Conservation (phyloP, 2,888 invertebrate genomes). For the Dorcus hopei region DNA sequence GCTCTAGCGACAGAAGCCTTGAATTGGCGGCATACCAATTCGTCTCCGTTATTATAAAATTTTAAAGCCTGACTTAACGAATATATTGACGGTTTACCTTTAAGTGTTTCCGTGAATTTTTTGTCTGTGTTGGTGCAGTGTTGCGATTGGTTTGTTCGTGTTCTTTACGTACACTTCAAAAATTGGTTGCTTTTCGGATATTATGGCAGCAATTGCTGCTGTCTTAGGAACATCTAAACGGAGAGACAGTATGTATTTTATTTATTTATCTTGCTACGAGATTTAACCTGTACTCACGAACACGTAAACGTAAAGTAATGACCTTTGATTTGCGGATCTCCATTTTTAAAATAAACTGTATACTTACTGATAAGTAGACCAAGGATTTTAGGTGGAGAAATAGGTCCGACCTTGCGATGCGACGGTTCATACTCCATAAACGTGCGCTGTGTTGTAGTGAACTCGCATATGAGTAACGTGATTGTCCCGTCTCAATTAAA, state of each 20-base stretch:
- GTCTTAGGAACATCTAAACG: slow-evolving; percentile 41
- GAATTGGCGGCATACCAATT: not conserved
- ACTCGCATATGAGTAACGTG: too few relatives aligned
- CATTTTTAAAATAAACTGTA: too few relatives aligned
- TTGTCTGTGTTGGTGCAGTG: not conserved
- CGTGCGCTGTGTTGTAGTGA: too few relatives aligned
- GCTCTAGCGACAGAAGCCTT: not conserved
- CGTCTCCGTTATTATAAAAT: not conserved
- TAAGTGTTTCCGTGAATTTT: not conserved
- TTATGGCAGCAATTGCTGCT: slow-evolving; percentile 45
- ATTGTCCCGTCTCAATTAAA: too few relatives aligned
- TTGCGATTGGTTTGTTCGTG: not conserved
- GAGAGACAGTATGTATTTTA: slow-evolving; percentile 38
- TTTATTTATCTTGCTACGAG: not conserved
- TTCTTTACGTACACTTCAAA: slow-evolving; percentile 20
- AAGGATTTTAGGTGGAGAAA: too few relatives aligned
- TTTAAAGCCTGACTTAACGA: too few relatives aligned
- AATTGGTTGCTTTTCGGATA: slow-evolving; percentile 46
- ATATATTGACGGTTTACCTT: too few relatives aligned
- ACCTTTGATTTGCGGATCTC: too few relatives aligned
- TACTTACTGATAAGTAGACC: too few relatives aligned
- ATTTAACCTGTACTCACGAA: not conserved
- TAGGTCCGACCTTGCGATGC: too few relatives aligned
- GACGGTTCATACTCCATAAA: too few relatives aligned
- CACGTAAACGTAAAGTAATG: not conserved